Percentiles rank a stretch among this genome's conserved stretches.
Conservation (phyloP, 1,140 invertebrate species). For the Mizuhopecten yessoensis region DNA sequence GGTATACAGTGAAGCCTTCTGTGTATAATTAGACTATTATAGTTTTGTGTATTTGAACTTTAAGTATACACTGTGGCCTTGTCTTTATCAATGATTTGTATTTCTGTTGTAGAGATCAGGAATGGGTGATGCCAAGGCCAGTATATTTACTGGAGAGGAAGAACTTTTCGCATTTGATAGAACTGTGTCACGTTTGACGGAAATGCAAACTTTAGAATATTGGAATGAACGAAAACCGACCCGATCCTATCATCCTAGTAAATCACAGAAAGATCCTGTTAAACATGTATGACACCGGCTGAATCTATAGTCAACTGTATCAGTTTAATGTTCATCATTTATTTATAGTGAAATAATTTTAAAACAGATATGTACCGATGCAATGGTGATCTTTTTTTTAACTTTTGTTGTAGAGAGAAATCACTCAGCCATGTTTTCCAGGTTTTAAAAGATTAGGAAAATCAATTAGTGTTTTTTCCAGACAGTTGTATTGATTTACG, state of each 20-base stretch:
- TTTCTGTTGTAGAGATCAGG: slow-evolving; percentile 72
- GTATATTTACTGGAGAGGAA: slow-evolving; percentile 98
- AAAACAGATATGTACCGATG: background rate
- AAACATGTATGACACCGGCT: background rate
- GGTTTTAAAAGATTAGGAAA: too few species aligned
- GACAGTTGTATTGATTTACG: too few species aligned
- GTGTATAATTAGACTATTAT: too few species aligned
- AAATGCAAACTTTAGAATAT: slow-evolving; percentile 97
- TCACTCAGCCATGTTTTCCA: too few species aligned
- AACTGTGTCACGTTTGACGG: slow-evolving; percentile 94
- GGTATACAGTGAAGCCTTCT: too few species aligned
- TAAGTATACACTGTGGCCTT: too few species aligned
- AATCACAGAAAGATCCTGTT: background rate
- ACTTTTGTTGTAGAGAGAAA: too few species aligned
- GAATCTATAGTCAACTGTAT: background rate
- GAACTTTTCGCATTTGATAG: slow-evolving; percentile 98
- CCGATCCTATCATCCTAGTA: background rate
- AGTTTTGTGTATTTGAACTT: too few species aligned
- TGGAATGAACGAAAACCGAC: slow-evolving; percentile 86
- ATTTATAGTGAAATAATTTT: background rate
- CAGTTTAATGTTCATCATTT: background rate
- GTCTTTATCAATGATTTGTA: too few species aligned
- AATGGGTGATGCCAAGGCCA: slow-evolving; percentile 85
- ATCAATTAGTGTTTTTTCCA: too few species aligned
- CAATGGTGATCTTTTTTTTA: background rate